These are phyloP conservation scores for Monoplex corrugatus DNA, from an alignment of 2,888 invertebrate genomes.

Conservation along the genomic window DNA sequence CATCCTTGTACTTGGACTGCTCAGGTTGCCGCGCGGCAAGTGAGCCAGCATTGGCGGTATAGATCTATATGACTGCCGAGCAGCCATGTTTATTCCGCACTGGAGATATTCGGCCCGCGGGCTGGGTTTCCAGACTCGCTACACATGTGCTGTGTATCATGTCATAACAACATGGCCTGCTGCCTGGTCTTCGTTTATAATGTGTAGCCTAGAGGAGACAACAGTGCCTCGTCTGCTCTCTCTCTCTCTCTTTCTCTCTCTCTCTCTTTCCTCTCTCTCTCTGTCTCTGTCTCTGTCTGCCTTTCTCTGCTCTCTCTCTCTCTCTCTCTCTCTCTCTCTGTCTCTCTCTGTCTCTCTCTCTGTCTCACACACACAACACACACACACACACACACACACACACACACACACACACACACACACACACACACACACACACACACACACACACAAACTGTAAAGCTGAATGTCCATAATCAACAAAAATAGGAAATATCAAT, in stretches of 20 bases:
- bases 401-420: background rate
- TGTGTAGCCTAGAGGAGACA: too few relatives aligned
- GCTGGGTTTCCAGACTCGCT: too few relatives aligned
- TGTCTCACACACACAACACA: background rate
- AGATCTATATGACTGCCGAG: too few relatives aligned
- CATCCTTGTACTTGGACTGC: too few relatives aligned
- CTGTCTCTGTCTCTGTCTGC: background rate
- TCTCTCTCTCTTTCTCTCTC: background rate
- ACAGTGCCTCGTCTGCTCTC: background rate
- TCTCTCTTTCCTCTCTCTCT: background rate
- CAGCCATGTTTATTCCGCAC: too few relatives aligned
- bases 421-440: conserved; percentile 31
- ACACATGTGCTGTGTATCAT: too few relatives aligned
- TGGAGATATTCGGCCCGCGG: too few relatives aligned
- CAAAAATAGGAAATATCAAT: too few relatives aligned
- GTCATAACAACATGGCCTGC: too few relatives aligned
- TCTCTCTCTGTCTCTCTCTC: conserved; percentile 8
- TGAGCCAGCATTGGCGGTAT: too few relatives aligned
- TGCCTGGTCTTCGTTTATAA: too few relatives aligned
- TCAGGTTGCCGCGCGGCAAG: too few relatives aligned
- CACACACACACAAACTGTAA: conserved; percentile 19
- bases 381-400: background rate
- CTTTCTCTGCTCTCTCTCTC: background rate
- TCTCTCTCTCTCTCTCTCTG: background rate
- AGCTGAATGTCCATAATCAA: background rate